Percentiles rank a stretch among this genome's conserved stretches.
These are phyloP conservation scores for Delphinapterus leucas DNA, from an alignment of 2,113 vertebrate species.

Conservation along the genomic window DNA sequence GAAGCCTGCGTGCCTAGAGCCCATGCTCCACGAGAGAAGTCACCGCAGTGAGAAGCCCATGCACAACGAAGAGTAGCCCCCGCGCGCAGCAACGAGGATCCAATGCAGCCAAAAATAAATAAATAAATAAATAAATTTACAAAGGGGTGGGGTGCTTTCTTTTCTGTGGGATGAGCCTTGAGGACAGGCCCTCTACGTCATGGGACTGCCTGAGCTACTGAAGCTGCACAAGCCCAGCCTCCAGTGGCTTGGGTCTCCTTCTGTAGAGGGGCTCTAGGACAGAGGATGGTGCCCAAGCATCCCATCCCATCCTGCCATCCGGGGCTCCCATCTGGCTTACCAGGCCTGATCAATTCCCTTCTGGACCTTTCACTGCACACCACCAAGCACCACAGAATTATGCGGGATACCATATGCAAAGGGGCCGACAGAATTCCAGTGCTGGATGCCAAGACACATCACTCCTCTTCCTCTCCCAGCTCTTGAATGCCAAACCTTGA, in stretches of 20 bases:
- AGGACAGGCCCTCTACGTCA: not conserved
- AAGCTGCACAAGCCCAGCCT: not conserved
- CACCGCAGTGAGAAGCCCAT: too few species aligned
- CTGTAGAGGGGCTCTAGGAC: not conserved
- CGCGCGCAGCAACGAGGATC: too few species aligned
- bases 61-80: too few species aligned
- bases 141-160: not conserved
- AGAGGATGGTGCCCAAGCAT: rapidly evolving
- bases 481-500: not conserved
- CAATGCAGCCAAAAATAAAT: too few species aligned
- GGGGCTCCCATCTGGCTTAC: not conserved
- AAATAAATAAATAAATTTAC: too few species aligned
- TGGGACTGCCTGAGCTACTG: not conserved
- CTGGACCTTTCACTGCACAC: not conserved
- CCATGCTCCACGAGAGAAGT: too few species aligned
- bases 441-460: not conserved
- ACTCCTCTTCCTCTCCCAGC: not conserved
- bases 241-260: not conserved
- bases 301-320: not conserved
- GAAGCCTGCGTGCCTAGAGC: too few species aligned
- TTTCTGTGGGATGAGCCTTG: not conserved
- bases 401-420: not conserved
- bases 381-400: not conserved
- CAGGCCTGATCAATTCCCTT: not conserved
- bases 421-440: not conserved